Base-by-base conservation (phyloP, 2,797 vertebrate genomes). In the Danio albolineatus region DNA sequence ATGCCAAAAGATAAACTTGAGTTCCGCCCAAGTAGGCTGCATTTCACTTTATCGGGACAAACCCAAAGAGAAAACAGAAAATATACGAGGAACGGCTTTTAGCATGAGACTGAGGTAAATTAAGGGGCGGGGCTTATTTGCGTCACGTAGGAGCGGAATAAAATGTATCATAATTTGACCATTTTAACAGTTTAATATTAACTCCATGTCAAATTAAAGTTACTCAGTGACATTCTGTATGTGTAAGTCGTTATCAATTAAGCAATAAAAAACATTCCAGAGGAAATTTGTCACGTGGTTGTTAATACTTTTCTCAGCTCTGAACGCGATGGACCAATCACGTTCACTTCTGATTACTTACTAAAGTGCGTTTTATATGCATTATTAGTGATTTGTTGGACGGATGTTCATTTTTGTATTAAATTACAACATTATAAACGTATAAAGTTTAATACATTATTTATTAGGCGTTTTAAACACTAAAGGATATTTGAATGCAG, bases 61-160 rank as follows among this genome's bases (percentile, higher is more conserved):
- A 38, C 19, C 0, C 36, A 28, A 28, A 16, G n/a, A n/a, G n/a
- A 17, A 48, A 14, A 28, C 38, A 44, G 0, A 44, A 73, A 5
- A 10, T 62, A 6, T 0, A 38, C 1, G 9, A 9, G 66, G 62
- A 66, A 67, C 4, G 53, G 4, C 10, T 10, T 19, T 19, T 13
- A n/a, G 6, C 39, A 7, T 0, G 2, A 1, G 4, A 0, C 10
- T 4, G 2, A 14, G 0, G 1, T 57, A 4, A 14, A 0, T 0
- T 57, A 57, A 10, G 44, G 41, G 75, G 53, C 43, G 64, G 21
- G 3, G 16, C 12, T 48, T 38, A 14, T 0, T 1, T 7, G 13
- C 16, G 5, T 43, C 19, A 46, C 10, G 2, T 36, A n/a, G 14
- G 1, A 12, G 7, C 10, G 7, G 57, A 66, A 44, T 56, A 44